Percentiles rank a stretch among this genome's conserved stretches.
Evolutionary conservation across 2,888 invertebrate species (phyloP).

Genomic region (Pseudanteris insignis): DNA sequence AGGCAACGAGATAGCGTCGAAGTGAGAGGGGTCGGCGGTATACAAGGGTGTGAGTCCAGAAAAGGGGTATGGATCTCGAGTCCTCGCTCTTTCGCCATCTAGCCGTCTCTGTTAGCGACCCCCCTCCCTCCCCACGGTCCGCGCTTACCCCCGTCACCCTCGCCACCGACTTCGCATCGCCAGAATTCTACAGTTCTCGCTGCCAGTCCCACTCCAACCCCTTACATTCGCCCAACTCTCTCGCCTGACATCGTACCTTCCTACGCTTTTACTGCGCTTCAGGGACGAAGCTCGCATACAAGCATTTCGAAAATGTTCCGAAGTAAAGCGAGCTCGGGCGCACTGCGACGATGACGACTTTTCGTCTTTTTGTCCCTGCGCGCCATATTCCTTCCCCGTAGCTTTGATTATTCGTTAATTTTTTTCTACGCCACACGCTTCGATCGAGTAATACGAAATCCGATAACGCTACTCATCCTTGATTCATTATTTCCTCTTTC

Average conservation of each 20-base stretch:
- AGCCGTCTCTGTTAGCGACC: conserved; percentile 45
- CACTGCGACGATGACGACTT: no score
- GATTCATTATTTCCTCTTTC: no score
- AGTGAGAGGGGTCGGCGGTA: conserved; percentile 51
- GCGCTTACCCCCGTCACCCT: conserved; percentile 42
- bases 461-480: no score
- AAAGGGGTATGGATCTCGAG: conserved; percentile 64
- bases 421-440: no score
- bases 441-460: no score
- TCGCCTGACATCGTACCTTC: conserved; percentile 59
- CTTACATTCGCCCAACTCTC: conserved; percentile 49
- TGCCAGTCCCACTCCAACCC: conserved; percentile 47
- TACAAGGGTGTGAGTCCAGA: conserved; percentile 62
- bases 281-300: conserved; percentile 54
- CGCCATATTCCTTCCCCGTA: no score
- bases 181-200: conserved; percentile 57
- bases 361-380: no score
- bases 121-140: conserved; percentile 46
- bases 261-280: conserved; percentile 55
- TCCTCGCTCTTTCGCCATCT: conserved; percentile 54
- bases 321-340: no score
- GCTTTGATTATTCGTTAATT: no score
- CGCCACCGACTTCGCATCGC: conserved; percentile 55
- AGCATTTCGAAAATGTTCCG: conserved; percentile 48
- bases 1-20: conserved; percentile 44